Conservation (phyloP, 2,113 vertebrate genomes). For the Empidonax traillii region DNA sequence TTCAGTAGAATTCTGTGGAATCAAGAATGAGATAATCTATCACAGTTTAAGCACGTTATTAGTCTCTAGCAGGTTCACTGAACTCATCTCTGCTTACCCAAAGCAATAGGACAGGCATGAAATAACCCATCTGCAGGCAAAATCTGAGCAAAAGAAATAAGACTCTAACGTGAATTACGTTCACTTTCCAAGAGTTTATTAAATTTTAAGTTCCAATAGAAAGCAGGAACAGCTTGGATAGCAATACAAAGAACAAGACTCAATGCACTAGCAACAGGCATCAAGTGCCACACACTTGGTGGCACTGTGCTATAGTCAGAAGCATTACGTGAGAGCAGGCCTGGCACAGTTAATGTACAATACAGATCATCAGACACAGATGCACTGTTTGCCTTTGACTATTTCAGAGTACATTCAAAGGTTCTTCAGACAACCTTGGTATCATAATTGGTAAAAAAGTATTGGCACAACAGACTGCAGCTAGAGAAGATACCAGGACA, state of each 20-base stretch:
- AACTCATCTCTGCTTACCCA: not conserved
- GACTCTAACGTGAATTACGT: not conserved
- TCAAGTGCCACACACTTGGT: not conserved
- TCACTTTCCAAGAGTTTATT: not conserved
- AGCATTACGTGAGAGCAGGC: not conserved
- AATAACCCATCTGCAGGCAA: not conserved
- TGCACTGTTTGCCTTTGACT: not conserved
- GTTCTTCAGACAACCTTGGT: not conserved
- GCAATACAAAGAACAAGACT: not conserved
- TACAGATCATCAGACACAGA: not conserved
- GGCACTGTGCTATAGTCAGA: constrained; percentile 11
- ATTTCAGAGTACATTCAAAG: not conserved
- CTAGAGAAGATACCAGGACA: not conserved
- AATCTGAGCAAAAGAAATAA: not conserved
- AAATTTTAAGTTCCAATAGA: not conserved
- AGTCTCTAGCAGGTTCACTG: not conserved
- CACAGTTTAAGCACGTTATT: not conserved
- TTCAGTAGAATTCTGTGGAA: not conserved
- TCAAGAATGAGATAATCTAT: not conserved
- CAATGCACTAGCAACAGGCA: fast-evolving
- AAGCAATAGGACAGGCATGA: not conserved
- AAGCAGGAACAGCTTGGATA: not conserved
- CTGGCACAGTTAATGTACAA: not conserved
- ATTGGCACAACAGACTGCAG: not conserved
- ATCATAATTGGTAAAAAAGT: not conserved